Percentiles rank a stretch among this genome's conserved stretches.
Conservation (phyloP, 2,113 vertebrate genomes). For the Nannospalax galili region DNA sequence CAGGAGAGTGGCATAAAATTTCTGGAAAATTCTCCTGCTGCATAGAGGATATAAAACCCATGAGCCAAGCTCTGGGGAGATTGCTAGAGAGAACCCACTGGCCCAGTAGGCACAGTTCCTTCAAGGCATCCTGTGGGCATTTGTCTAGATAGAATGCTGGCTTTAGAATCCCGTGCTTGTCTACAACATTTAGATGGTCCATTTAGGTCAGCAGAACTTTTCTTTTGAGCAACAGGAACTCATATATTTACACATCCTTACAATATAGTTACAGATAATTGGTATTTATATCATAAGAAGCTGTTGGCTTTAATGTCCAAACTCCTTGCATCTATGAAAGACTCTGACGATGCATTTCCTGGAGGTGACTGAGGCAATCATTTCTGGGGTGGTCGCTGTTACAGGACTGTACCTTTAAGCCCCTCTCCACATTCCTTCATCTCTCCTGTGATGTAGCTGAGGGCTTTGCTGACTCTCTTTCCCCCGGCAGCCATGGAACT, state of each 20-base stretch:
- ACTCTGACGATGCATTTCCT: neutral
- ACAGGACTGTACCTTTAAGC: slow-evolving; percentile 85
- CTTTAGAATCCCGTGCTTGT: neutral
- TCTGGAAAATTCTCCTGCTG: neutral
- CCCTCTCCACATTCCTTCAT: slow-evolving; percentile 86
- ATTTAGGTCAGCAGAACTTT: neutral
- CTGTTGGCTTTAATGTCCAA: neutral
- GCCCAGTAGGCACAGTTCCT: neutral
- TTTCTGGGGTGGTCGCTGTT: neutral
- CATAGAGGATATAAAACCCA: neutral
- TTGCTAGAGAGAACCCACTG: neutral
- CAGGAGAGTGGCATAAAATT: neutral
- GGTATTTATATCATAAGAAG: neutral
- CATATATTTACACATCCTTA: neutral
- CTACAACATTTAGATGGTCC: neutral
- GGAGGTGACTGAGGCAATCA: accelerated
- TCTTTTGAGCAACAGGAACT: neutral
- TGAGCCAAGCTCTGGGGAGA: neutral
- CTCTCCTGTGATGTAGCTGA: slow-evolving; percentile 84
- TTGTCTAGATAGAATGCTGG: neutral
- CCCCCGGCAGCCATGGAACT: slow-evolving; percentile 61
- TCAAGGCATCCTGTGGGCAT: accelerated
- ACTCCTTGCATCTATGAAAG: neutral
- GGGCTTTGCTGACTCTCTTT: slow-evolving; percentile 77
- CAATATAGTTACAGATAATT: neutral